phyloP scores from a whole-genome alignment of 1,140 invertebrate genomes.

The Lordiphosa stackelbergi region DNA sequence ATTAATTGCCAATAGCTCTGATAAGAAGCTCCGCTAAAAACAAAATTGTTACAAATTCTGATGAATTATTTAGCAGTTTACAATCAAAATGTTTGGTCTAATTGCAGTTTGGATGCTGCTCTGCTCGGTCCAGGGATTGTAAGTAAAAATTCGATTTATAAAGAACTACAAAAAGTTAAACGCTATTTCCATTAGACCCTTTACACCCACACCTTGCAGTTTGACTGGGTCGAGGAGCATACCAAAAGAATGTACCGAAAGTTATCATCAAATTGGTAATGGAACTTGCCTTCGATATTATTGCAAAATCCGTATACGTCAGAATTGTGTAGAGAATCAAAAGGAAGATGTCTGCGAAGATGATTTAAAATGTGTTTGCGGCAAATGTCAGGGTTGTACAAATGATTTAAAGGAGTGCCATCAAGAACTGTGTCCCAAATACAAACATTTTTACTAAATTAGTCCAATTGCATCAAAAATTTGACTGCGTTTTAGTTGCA shows the following conservation, averaged over 20 bases:
- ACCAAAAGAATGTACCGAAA: constrained; percentile 1
- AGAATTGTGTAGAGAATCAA: background rate
- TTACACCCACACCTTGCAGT: background rate
- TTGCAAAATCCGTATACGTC: background rate
- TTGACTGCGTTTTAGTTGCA: constrained; percentile 24
- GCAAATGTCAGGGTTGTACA: background rate
- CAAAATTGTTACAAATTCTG: too few relatives aligned
- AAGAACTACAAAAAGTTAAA: too few relatives aligned
- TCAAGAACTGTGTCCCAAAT: background rate
- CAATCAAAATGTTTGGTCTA: too few relatives aligned
- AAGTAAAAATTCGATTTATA: background rate
- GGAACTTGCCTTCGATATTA: background rate
- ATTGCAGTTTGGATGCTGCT: background rate
- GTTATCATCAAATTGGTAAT: background rate
- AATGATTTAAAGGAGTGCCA: background rate
- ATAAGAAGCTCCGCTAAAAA: too few relatives aligned
- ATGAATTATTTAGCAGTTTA: too few relatives aligned
- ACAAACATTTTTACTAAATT: too few relatives aligned
- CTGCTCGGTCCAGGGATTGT: background rate
- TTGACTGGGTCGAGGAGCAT: background rate
- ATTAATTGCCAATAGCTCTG: background rate
- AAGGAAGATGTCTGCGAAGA: constrained; percentile 2
- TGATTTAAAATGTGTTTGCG: background rate
- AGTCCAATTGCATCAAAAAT: too few relatives aligned
- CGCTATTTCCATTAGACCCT: background rate